Evolutionary conservation across 2,113 vertebrate genomes (phyloP), one percentile per base, ranked within the genome.

Genomic region (Ictalurus furcatus): DNA sequence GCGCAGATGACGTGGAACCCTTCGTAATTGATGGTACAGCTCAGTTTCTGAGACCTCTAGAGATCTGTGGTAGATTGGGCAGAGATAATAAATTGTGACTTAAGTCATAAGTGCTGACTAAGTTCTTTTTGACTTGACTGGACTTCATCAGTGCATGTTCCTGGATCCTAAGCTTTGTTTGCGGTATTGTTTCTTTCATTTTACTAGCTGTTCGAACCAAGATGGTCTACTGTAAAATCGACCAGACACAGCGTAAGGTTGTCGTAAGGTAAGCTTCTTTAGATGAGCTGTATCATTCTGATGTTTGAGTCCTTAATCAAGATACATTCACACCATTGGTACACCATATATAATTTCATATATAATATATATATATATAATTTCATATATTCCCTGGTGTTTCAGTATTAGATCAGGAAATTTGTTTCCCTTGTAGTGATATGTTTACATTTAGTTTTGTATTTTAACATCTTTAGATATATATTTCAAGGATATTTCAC

Each of bases 171-270:
- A 23, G 52, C 23, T 28, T 78, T 74, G 28, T 54, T 34, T 63
- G 23, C n/a, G 25, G 6, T 87, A 19, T 17, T 88, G 4, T 90
- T 63, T 87, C 37, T 88, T 19, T 23, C 16, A 88, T 90, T 86
- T 88, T 96, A 89, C 90, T 84, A 99, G 98, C 98, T 88, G 98
- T 99, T 89, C 97, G 98, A 93, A 99, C 97, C 92, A 99, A 99
- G 96, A 99, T 99, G 98, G 97, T 99, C 23, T 98, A 99, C 94
- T 98, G 98, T 96, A 99, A 99, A 97, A 99, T 99, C 89, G 98
- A 99, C 95, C 98, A 99, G 94, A 99, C 98, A 54, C 98, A 99
- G 95, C 96, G 95, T 91, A 99, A 98, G 95, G 98, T 99, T 91
- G 95, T 99, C 92, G 98, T 99, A 94, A 99, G 97, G 98, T 99